Evolutionary conservation across 2,888 invertebrate genomes (phyloP), one percentile per base, ranked within the genome.

Genomic region (Tenthredo distinguenda): DNA sequence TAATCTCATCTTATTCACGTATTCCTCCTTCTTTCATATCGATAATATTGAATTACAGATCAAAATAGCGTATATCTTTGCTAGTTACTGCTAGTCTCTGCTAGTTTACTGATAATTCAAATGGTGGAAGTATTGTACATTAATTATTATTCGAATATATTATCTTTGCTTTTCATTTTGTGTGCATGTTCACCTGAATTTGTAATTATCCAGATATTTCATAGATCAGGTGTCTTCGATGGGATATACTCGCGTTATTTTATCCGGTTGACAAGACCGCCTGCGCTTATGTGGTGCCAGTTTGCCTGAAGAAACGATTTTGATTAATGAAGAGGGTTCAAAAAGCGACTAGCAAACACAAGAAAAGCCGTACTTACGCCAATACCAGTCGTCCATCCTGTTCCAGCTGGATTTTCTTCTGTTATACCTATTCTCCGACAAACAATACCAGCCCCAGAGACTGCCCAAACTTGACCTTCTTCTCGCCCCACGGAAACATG

Each of bases 371-470:
- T 71, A 88, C 94, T 94, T 87, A 95, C 95, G 87, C 94, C 93
- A 86, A 97, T 96, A 50, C 97, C 96, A 71, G 95, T 94, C 90
- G 96, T 96, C 98, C 98, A 98, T 43, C 96, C 96, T 47, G 96
- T 95, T 79, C 98, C 98, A 85, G 96, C 95, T 2, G 96, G 96
- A 94, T 96, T 96, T 58, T 95, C 95, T 72, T 94, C 93, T 15
- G 97, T 96, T 58, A 98, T 96, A 26, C 98, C 98, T 87, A 96
- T 95, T 84, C 98, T 95, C 86, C 96, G 95, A 87, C 96, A 95
- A 77, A 97, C 94, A 34, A 95, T 94, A 18, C 97, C 97, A 87
- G 96, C 96, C 77, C 95, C 94, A 15, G 97, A 96, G 74, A 97
- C 95, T 0, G 96, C 97, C 97, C 97, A 98, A 71, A 97, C 96